Evolutionary conservation across 2,797 vertebrate species (phyloP), one percentile per base, ranked within the genome.

Genomic region (Danio kyathit): DNA sequence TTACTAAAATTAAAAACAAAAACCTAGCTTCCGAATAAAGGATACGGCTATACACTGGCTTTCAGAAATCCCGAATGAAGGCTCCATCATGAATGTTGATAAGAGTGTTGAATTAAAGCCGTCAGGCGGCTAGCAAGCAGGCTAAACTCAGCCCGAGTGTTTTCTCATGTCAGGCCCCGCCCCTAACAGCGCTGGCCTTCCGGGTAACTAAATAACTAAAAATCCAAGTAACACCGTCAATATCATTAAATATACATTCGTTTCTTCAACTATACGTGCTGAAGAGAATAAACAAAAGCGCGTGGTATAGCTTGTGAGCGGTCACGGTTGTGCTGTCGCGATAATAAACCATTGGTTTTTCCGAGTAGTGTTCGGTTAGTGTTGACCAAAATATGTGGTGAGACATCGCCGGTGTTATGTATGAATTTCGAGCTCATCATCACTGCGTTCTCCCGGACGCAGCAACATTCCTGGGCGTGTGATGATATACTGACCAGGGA

Each of bases 41-140:
- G 94, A 95, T 95, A 95, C 94, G 83, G 91, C 89, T 90, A 95
- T 86, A 82, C 94, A 95, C 61, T 89, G 89, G 65, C 92, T 91
- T 54, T 82, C 78, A 83, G 82, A 51, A 51, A 93, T 86, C 40
- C 92, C 85, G 65, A 88, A 74, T 59, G 90, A 85, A 13, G 89
- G 81, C 81, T 94, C 91, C 94, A 95, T 95, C 5, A 12, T 71
- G 4, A 64, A 41, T n/a, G 56, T 56, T 65, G 19, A 67, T n/a
- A 41, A 14, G 52, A 29, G 19, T 49, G 19, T 19, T 65, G 21
- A 57, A 57, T 80, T 46, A 65, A 44, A 65, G 70, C 61, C 43
- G 46, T 60, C 38, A 49, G 41, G 40, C 38, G 49, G 44, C 46
- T 74, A 72, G 52, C 40, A 51, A 57, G 21, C 48, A 69, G n/a